phyloP scores from a whole-genome alignment of 2,797 vertebrate species.

The Anabas testudineus region DNA sequence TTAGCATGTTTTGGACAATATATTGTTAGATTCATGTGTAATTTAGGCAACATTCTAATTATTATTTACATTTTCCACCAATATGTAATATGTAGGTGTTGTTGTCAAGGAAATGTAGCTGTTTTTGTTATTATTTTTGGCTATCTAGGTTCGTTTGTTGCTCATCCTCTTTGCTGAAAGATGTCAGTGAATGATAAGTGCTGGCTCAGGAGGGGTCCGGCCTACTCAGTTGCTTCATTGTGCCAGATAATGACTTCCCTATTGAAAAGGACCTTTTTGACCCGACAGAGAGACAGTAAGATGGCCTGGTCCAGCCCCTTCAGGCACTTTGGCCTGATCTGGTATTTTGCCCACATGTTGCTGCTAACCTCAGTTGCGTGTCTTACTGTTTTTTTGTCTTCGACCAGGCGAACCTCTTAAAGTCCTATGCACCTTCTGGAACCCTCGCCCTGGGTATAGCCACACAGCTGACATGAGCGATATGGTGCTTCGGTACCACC shows the following conservation, averaged over 20 bases:
- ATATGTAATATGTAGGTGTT: background rate
- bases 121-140: slow-evolving; percentile 7
- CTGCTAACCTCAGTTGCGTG: slow-evolving; percentile 33
- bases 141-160: slow-evolving; percentile 28
- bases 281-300: slow-evolving; percentile 77
- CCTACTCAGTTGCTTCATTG: slow-evolving; percentile 74
- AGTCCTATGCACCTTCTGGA: slow-evolving; percentile 12
- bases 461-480: slow-evolving; percentile 18
- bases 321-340: slow-evolving; percentile 66
- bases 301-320: slow-evolving; percentile 61
- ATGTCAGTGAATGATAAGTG: slow-evolving; percentile 46
- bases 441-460: slow-evolving; percentile 5
- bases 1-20: background rate
- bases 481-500: slow-evolving; percentile 18
- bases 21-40: slow-evolving; percentile 6
- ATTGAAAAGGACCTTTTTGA: slow-evolving; percentile 74
- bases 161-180: slow-evolving; percentile 43
- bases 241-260: slow-evolving; percentile 80
- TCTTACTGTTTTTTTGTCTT: slow-evolving; percentile 13
- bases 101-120: background rate
- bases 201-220: slow-evolving; percentile 35
- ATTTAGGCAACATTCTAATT: background rate
- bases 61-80: background rate
- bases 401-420: slow-evolving; percentile 14
- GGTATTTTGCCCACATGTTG: slow-evolving; percentile 72